Conservation (phyloP, 1,140 invertebrate species). For the Trichonephila inaurata region DNA sequence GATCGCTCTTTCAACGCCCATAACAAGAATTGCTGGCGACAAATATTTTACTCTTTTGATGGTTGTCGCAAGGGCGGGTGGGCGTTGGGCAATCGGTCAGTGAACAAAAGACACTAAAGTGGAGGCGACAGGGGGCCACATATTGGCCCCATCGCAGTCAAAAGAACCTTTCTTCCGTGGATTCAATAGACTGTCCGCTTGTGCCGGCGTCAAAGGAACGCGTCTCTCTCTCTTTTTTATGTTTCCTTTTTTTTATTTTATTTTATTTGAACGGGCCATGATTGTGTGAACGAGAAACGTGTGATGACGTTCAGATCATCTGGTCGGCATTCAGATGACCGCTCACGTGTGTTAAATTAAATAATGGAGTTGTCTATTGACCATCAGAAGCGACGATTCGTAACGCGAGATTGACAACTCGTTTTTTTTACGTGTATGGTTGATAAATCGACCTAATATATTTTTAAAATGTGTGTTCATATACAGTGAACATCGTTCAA, state of each 20-base stretch:
- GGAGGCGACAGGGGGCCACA: slow-evolving; percentile 71
- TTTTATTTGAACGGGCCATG: not conserved
- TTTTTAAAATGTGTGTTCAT: no score
- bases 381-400: not conserved
- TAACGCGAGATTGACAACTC: not conserved
- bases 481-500: no score
- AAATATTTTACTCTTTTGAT: slow-evolving; percentile 73
- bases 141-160: slow-evolving; percentile 63
- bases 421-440: no score
- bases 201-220: not conserved
- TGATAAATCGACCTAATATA: no score
- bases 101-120: slow-evolving; percentile 60
- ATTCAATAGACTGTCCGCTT: slow-evolving; percentile 55
- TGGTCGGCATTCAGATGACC: not conserved
- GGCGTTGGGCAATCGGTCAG: slow-evolving; percentile 64
- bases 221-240: not conserved
- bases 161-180: slow-evolving; percentile 57
- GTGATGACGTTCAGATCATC: not conserved
- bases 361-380: not conserved
- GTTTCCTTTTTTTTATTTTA: not conserved
- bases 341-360: not conserved
- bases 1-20: slow-evolving; percentile 23
- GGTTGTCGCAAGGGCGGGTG: slow-evolving; percentile 2
- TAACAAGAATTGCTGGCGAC: slow-evolving; percentile 66
- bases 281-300: not conserved